phyloP scores from a whole-genome alignment of 2,888 invertebrate species.

The Busseola fusca region DNA sequence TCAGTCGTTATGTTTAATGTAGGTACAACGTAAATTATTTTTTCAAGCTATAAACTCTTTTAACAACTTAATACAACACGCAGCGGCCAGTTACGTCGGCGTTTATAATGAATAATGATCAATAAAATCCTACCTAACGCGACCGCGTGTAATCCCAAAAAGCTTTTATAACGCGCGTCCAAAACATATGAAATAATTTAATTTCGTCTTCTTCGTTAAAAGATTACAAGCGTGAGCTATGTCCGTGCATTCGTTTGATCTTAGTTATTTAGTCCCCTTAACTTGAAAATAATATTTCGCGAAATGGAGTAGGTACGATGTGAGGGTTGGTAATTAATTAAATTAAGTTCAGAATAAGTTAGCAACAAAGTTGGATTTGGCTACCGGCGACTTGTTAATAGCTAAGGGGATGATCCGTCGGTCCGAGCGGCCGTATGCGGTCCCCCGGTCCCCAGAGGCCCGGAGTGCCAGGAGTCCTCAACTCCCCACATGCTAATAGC shows the following conservation, averaged over 20 bases:
- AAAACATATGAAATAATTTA: conserved; percentile 68
- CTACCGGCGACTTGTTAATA: conserved; percentile 85
- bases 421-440: conserved; percentile 61
- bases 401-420: conserved; percentile 82
- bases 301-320: conserved; percentile 78
- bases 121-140: conserved; percentile 80
- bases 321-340: conserved; percentile 86
- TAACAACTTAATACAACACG: conserved; percentile 80
- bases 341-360: conserved; percentile 87
- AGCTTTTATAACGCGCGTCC: conserved; percentile 67
- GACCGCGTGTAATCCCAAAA: conserved; percentile 70
- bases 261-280: conserved; percentile 75
- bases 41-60: conserved; percentile 76
- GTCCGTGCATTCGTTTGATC: conserved; percentile 78
- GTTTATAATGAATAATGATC: conserved; percentile 85
- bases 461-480: conserved; percentile 63
- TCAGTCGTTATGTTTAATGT: conserved; percentile 31
- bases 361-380: conserved; percentile 83
- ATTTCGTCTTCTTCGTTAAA: conserved; percentile 74
- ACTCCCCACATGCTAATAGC: conserved; percentile 86
- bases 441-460: conserved; percentile 74
- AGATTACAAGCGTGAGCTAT: conserved; percentile 69
- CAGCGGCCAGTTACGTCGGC: conserved; percentile 75
- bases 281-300: conserved; percentile 83
- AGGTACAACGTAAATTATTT: conserved; percentile 56